phyloP scores from a whole-genome alignment of 2,888 invertebrate genomes.

The Tenthredo distinguenda region DNA sequence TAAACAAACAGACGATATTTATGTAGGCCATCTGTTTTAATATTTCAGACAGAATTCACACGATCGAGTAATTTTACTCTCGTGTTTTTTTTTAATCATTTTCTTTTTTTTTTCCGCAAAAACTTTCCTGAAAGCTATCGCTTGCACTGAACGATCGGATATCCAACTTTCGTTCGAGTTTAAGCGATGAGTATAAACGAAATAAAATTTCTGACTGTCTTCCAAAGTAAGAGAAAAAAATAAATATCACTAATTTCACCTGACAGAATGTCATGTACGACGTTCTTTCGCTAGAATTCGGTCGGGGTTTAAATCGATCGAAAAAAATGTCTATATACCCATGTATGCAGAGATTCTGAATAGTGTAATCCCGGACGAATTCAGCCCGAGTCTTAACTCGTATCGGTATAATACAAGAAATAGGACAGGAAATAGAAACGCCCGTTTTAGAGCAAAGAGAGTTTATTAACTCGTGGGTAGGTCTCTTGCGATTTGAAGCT shows the following conservation, averaged over 20 bases:
- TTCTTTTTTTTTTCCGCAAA: too few species aligned
- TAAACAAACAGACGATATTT: neutral
- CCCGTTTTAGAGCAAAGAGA: neutral
- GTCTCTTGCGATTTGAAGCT: neutral
- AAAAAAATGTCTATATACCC: neutral
- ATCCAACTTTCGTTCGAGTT: neutral
- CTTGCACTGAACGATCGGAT: neutral
- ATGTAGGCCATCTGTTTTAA: neutral
- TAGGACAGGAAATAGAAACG: neutral
- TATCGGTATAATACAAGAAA: neutral
- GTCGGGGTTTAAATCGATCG: neutral
- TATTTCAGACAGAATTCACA: neutral
- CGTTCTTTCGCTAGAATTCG: neutral
- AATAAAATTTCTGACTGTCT: neutral
- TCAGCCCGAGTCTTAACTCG: neutral
- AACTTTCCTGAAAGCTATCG: neutral
- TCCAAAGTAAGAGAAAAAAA: neutral
- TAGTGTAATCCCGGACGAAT: neutral
- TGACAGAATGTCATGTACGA: neutral
- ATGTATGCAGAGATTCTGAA: neutral
- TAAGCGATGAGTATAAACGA: neutral
- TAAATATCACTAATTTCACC: neutral
- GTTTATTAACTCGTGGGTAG: neutral
- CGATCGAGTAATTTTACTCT: neutral
- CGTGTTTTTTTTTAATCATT: neutral